A percentile compares a stretch with the other conserved stretches of the same genome.
Conservation (phyloP, 2,888 invertebrate species). For the Hyposoter didymator region DNA sequence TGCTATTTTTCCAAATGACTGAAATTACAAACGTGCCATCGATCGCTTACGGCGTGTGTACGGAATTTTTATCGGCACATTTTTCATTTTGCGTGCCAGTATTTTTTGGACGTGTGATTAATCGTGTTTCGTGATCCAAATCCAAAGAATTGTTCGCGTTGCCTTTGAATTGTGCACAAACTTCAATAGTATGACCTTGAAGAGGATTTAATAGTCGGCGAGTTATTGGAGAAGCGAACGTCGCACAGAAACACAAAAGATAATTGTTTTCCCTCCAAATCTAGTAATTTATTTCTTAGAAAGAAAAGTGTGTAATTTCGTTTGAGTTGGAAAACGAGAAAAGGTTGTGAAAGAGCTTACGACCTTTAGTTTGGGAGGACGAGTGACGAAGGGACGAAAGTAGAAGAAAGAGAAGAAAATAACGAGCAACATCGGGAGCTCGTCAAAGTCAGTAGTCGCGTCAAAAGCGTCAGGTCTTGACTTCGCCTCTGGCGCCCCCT, state of each 20-base stretch:
- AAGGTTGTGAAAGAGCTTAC: constrained; percentile 32
- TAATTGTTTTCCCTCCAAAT: not conserved
- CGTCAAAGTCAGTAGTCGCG: constrained; percentile 58
- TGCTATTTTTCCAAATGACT: not conserved
- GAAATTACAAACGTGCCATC: not conserved
- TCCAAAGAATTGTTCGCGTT: too few relatives aligned
- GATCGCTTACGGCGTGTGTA: too few relatives aligned
- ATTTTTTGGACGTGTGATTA: too few relatives aligned
- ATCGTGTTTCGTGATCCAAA: too few relatives aligned
- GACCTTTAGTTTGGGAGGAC: constrained; percentile 19
- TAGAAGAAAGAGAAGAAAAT: constrained; percentile 43
- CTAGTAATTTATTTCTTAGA: not conserved
- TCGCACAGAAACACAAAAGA: not conserved
- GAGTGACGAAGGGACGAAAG: constrained; percentile 25
- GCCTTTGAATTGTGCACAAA: too few relatives aligned
- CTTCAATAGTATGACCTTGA: too few relatives aligned
- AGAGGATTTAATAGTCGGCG: not conserved
- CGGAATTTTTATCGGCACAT: too few relatives aligned
- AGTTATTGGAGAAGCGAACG: not conserved
- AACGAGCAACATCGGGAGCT: constrained; percentile 48
- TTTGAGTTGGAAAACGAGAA: not conserved
- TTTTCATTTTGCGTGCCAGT: too few relatives aligned
- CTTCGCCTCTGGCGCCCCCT: constrained; percentile 38
- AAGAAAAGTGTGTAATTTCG: not conserved
- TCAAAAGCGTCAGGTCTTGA: constrained; percentile 49